Evolutionary conservation across 2,113 vertebrate genomes (phyloP), one percentile per base, ranked within the genome.

Genomic region (Limnothrissa miodon): DNA sequence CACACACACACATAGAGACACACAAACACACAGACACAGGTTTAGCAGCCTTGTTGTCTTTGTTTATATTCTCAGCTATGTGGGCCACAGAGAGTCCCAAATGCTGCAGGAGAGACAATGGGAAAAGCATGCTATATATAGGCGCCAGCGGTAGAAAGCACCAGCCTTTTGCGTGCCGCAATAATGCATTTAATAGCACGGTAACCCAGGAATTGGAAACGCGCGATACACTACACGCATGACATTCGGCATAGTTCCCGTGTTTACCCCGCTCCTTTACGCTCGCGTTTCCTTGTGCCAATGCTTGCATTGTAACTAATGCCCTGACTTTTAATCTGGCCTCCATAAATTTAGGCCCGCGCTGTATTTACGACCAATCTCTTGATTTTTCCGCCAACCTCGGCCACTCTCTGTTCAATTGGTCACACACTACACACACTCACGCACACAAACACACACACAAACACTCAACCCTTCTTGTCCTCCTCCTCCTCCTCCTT

Each of bases 21-120:
- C n/a, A n/a, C n/a, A n/a, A n/a, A n/a, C n/a, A n/a, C n/a, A n/a
- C n/a, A n/a, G n/a, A n/a, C 23, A 8, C 33, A 36, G 66, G 33
- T 89, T 88, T 84, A 87, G 85, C 83, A 83, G 45, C 70, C 83
- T 36, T 84, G 84, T 87, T 87, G 82, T 89, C 46, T 89, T 87
- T 88, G 86, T 89, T 87, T 88, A 84, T 86, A 82, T 84, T 84
- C 83, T 53, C 51, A 79, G 45, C 81, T 79, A 84, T 80, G 45
- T 70, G 46, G 46, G 66, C 66, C 66, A 74, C 29, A 0, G 66
- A 17, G 66, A 74, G 66, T 74, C 66, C 66, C 66, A 74, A 33
- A 74, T 19, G 66, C 66, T 39, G 66, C 33, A 17, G 36, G 10
- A 39, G 66, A 74, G 66, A 74, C 66, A 74, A 74, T 74, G 15